Percentiles rank a stretch among this genome's conserved stretches.
Evolutionary conservation across 2,888 invertebrate genomes (phyloP).

Genomic region (Melipona beecheii): DNA sequence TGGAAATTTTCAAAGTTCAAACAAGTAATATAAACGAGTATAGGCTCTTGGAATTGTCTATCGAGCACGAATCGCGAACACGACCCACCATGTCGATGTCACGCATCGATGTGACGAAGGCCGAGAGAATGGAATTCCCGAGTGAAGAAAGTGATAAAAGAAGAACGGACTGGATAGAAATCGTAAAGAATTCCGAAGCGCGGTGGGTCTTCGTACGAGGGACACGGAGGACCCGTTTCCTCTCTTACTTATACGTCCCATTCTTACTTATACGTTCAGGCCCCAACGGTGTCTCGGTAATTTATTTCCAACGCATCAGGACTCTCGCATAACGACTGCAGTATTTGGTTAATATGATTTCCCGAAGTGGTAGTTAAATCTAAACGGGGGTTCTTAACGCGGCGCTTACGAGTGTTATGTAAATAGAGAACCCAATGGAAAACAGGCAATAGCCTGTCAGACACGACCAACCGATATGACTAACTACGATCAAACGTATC

Average conservation of each 20-base stretch:
- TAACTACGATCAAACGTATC: conserved; percentile 52
- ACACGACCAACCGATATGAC: conserved; percentile 57
- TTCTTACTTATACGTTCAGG: conserved; percentile 51
- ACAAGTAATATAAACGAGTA: too few relatives aligned
- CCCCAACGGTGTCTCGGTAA: conserved; percentile 59
- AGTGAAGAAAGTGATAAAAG: conserved; percentile 62
- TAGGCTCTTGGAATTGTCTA: background rate
- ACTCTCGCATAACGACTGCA: conserved; percentile 58
- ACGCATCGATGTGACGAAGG: background rate
- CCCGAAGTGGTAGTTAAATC: conserved; percentile 75
- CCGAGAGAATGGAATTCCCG: conserved; percentile 56
- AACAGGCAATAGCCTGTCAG: conserved; percentile 40
- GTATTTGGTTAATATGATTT: conserved; percentile 78
- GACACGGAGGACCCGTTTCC: conserved; percentile 48
- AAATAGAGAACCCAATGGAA: conserved; percentile 67
- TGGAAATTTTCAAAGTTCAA: background rate
- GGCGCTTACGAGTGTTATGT: conserved; percentile 75
- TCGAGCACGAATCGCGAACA: too few relatives aligned
- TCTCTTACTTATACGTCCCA: conserved; percentile 51
- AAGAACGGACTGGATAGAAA: conserved; percentile 68
- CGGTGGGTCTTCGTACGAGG: conserved; percentile 59
- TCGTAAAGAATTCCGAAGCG: conserved; percentile 69
- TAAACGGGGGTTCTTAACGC: conserved; percentile 60
- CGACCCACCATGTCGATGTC: too few relatives aligned
- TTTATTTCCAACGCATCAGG: conserved; percentile 67